Evolutionary conservation across 1,140 invertebrate genomes (phyloP).

Genomic region (Drosophila sturtevanti): DNA sequence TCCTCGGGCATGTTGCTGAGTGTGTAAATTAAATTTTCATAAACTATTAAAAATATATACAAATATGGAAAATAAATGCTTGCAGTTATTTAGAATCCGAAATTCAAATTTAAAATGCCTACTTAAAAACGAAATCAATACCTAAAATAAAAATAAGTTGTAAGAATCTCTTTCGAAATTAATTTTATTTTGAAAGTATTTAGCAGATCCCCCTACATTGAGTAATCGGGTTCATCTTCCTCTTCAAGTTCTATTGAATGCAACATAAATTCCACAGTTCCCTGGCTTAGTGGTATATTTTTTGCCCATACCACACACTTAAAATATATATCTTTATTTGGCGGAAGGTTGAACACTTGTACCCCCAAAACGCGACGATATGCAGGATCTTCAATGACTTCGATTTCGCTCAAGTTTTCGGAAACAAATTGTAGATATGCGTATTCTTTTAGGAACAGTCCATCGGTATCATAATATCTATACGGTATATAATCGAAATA

Average conservation of each 20-base stretch:
- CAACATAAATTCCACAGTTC: slow-evolving; percentile 8
- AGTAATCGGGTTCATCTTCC: neutral
- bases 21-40: slow-evolving; percentile 9
- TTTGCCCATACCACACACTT: slow-evolving; percentile 30
- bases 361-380: slow-evolving; percentile 34
- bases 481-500: slow-evolving; percentile 35
- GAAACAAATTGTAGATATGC: slow-evolving; percentile 4
- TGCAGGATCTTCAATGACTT: slow-evolving; percentile 11
- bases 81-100: neutral
- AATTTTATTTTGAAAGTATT: neutral
- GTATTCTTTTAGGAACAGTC: slow-evolving; percentile 20
- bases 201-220: neutral
- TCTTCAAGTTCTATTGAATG: slow-evolving; percentile 10
- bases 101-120: neutral
- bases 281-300: slow-evolving; percentile 23
- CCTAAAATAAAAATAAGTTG: neutral
- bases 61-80: neutral
- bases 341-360: slow-evolving; percentile 19
- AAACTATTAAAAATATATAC: neutral
- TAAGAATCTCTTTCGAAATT: slow-evolving; percentile 3
- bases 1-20: slow-evolving; percentile 28
- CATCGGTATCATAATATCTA: slow-evolving; percentile 27
- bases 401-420: slow-evolving; percentile 14
- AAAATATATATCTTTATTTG: slow-evolving; percentile 29
- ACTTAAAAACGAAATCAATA: neutral